phyloP scores from a whole-genome alignment of 2,888 invertebrate species.

The Philhelius pedissequus region DNA sequence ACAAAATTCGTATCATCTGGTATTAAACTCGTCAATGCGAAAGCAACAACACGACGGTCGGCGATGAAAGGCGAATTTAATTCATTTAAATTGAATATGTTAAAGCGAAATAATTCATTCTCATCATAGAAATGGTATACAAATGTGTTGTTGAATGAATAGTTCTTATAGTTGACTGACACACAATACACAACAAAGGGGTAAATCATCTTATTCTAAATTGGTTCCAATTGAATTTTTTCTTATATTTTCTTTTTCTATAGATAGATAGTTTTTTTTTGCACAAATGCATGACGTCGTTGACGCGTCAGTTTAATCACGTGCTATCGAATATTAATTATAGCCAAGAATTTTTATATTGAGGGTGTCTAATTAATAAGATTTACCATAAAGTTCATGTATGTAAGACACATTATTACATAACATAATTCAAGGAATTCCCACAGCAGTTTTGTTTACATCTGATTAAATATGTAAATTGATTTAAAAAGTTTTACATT shows the following conservation, averaged over 20 bases:
- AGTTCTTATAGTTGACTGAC: constrained; percentile 4
- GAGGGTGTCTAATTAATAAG: constrained; percentile 4
- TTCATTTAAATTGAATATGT: constrained; percentile 45
- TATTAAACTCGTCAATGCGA: neutral
- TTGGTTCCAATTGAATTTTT: constrained; percentile 37
- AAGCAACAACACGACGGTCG: neutral
- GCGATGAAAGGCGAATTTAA: constrained; percentile 17
- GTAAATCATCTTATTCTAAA: constrained; percentile 11
- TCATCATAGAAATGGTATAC: constrained; percentile 18
- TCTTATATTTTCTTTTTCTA: neutral
- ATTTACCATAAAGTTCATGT: neutral
- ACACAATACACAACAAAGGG: constrained; percentile 14
- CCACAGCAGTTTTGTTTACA: neutral
- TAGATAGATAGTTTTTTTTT: neutral
- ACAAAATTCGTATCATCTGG: neutral
- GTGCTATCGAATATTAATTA: neutral
- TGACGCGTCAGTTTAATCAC: neutral
- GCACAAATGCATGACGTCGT: neutral
- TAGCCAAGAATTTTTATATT: constrained; percentile 1
- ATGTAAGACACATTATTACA: neutral
- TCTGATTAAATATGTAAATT: constrained; percentile 1
- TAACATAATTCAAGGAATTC: neutral
- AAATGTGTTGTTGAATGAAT: constrained; percentile 13
- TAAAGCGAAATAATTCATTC: constrained; percentile 35
- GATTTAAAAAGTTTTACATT: neutral